These are phyloP conservation scores for Malurus alboscapulatus DNA, from an alignment of 2,113 vertebrate species.

Conservation along the genomic window DNA sequence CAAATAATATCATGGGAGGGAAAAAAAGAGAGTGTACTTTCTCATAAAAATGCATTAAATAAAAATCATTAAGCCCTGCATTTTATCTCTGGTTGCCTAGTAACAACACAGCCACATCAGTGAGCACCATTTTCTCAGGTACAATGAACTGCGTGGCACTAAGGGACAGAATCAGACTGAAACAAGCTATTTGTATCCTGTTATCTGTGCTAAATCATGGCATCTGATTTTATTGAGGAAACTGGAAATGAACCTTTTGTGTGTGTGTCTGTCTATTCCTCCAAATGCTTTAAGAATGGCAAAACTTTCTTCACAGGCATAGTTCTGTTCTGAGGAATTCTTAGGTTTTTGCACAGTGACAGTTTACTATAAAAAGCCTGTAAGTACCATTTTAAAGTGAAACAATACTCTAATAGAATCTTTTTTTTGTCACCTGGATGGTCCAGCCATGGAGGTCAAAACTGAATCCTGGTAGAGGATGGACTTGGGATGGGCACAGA, in stretches of 20 bases:
- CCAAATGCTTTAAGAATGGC: background rate
- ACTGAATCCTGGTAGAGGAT: background rate
- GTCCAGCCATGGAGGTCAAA: background rate
- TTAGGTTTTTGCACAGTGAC: background rate
- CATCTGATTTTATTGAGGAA: constrained; percentile 59
- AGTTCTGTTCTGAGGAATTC: background rate
- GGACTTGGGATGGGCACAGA: background rate
- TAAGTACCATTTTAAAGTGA: background rate
- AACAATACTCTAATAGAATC: background rate
- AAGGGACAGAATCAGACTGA: constrained; percentile 70
- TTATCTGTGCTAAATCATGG: constrained; percentile 66
- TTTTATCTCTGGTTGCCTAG: constrained; percentile 84
- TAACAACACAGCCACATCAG: constrained; percentile 76
- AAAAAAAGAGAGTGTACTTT: constrained; percentile 60
- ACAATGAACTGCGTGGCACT: constrained; percentile 73
- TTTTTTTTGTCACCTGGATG: background rate
- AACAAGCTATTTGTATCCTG: constrained; percentile 67
- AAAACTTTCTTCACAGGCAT: background rate
- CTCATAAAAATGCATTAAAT: constrained; percentile 78
- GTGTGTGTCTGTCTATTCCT: background rate
- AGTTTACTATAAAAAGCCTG: background rate
- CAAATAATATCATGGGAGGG: constrained; percentile 32
- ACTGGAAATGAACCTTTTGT: background rate
- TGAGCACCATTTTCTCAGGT: constrained; percentile 79
- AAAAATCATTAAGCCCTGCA: constrained; percentile 76